A percentile compares a stretch with the other conserved stretches of the same genome.
Evolutionary conservation across 1,140 invertebrate genomes (phyloP).

Genomic region (Dufourea novaeangliae): DNA sequence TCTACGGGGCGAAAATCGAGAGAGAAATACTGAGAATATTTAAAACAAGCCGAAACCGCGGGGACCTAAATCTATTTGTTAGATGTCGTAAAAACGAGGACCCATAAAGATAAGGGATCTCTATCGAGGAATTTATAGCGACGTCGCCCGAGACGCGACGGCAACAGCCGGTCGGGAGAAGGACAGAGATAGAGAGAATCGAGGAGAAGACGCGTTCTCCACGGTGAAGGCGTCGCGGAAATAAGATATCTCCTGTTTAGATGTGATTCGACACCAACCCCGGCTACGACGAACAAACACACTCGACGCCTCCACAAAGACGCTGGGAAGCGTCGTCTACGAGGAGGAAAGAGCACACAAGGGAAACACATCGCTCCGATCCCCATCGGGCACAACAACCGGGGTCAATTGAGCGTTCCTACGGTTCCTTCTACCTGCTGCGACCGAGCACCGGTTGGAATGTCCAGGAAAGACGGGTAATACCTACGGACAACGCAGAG

Average conservation of each 20-base stretch:
- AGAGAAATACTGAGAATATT: background rate
- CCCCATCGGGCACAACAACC: background rate
- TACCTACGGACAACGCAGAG: slow-evolving; percentile 54
- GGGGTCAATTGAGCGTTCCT: slow-evolving; percentile 61
- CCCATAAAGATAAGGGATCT: slow-evolving; percentile 39
- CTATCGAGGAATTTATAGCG: slow-evolving; percentile 32
- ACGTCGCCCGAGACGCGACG: too few species aligned
- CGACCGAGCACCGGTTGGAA: slow-evolving; percentile 24
- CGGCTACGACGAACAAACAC: slow-evolving; percentile 58
- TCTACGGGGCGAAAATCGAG: background rate
- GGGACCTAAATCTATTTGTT: slow-evolving; percentile 37
- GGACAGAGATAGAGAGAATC: too few species aligned
- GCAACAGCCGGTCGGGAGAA: too few species aligned
- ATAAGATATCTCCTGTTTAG: slow-evolving; percentile 68
- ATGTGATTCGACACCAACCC: slow-evolving; percentile 55
- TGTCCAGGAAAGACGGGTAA: slow-evolving; percentile 62
- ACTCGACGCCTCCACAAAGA: slow-evolving; percentile 70
- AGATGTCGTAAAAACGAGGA: slow-evolving; percentile 14
- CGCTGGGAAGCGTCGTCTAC: slow-evolving; percentile 24
- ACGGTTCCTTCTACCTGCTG: slow-evolving; percentile 65
- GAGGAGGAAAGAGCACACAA: slow-evolving; percentile 55
- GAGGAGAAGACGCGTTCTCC: slow-evolving; percentile 33
- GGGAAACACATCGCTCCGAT: slow-evolving; percentile 46
- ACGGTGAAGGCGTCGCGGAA: slow-evolving; percentile 51
- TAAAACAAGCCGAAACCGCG: background rate